phyloP scores from a whole-genome alignment of 2,797 vertebrate species.

The Myotis daubentonii region DNA sequence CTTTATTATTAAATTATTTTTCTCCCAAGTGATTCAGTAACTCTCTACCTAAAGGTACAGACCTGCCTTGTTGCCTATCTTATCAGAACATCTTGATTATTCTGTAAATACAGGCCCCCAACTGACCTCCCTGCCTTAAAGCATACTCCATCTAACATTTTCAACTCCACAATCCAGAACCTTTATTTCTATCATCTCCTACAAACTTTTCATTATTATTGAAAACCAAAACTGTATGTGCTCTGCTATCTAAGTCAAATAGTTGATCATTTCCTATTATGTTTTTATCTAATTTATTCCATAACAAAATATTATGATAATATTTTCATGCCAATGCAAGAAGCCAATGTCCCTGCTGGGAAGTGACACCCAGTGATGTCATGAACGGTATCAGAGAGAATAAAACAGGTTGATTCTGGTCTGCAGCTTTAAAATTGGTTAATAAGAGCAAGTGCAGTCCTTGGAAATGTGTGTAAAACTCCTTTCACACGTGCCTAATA shows the following conservation, averaged over 20 bases:
- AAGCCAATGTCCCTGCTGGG: not conserved
- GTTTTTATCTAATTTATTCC: not conserved
- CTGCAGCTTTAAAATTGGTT: slow-evolving; percentile 63
- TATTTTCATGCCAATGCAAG: not conserved
- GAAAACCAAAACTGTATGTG: not conserved
- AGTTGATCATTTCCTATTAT: not conserved
- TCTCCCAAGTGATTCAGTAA: not conserved
- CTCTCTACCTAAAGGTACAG: not conserved
- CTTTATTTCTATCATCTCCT: not conserved
- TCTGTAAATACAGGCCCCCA: not conserved
- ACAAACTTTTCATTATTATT: not conserved
- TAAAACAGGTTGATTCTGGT: slow-evolving; percentile 67
- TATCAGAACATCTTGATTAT: not conserved
- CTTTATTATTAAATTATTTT: not conserved
- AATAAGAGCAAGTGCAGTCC: slow-evolving; percentile 49
- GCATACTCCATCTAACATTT: not conserved
- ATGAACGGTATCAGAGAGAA: slow-evolving; percentile 52
- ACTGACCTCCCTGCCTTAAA: not conserved
- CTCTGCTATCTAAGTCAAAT: not conserved
- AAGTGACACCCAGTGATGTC: not conserved
- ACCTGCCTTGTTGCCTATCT: not conserved
- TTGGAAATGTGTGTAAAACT: slow-evolving; percentile 71
- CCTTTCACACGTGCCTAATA: slow-evolving; percentile 79
- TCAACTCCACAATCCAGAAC: not conserved
- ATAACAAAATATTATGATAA: not conserved